Evolutionary conservation across 2,797 vertebrate species (phyloP).

Genomic region (Ispidina picta): DNA sequence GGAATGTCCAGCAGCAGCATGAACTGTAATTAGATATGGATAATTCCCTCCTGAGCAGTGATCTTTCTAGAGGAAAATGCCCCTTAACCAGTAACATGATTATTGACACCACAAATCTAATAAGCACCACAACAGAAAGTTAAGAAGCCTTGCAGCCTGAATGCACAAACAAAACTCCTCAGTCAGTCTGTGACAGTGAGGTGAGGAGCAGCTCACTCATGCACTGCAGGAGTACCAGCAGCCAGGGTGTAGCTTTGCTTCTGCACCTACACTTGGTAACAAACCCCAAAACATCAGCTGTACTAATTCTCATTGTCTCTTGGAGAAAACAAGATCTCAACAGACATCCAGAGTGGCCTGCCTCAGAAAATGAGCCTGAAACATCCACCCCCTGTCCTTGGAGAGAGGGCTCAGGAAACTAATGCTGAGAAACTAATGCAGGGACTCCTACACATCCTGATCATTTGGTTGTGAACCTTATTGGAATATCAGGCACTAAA

Average conservation of each 20-base stretch:
- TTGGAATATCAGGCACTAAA: not conserved
- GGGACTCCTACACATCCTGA: not conserved
- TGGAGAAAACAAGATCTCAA: not conserved
- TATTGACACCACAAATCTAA: constrained; percentile 35
- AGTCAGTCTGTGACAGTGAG: not conserved
- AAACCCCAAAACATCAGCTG: not conserved
- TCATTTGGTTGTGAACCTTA: not conserved
- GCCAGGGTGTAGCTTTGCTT: not conserved
- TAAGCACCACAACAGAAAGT: not conserved
- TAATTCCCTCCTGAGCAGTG: not conserved
- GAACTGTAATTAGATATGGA: constrained; percentile 9
- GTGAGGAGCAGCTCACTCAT: not conserved
- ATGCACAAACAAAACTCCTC: not conserved
- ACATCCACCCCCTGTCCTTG: not conserved
- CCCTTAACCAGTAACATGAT: constrained; percentile 5
- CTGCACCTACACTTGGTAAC: not conserved
- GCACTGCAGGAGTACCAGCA: not conserved
- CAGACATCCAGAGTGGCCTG: accelerated
- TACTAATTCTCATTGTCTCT: not conserved
- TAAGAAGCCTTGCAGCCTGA: not conserved
- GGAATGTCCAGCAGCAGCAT: constrained; percentile 13
- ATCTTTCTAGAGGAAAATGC: constrained; percentile 11
- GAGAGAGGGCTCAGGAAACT: not conserved
- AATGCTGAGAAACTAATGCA: not conserved
- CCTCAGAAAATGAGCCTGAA: not conserved